Conservation (phyloP, 2,797 vertebrate species). For the Sebastes melanostomus region DNA sequence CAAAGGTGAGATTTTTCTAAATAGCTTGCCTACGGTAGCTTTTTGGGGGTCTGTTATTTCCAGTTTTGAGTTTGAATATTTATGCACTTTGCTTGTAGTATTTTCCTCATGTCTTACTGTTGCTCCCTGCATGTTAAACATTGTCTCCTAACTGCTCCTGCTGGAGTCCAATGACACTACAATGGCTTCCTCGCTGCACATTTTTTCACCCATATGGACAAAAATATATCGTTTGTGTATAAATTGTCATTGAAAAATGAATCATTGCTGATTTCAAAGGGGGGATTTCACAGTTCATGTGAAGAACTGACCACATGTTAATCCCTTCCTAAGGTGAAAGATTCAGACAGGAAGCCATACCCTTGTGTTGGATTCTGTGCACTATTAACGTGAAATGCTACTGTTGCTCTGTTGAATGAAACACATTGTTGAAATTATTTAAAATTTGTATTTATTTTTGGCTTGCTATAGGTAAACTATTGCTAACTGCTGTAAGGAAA, state of each 20-base stretch:
- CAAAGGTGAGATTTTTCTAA: slow-evolving; percentile 72
- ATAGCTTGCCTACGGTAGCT: slow-evolving; percentile 54
- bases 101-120: slow-evolving; percentile 65
- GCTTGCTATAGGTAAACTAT: slow-evolving; percentile 79
- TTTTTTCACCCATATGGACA: neutral
- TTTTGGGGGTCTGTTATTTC: slow-evolving; percentile 55
- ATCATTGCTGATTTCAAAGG: neutral
- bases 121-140: slow-evolving; percentile 69
- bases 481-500: slow-evolving; percentile 78
- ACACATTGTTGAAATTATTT: slow-evolving; percentile 79
- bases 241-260: slow-evolving; percentile 22
- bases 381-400: slow-evolving; percentile 72
- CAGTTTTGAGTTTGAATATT: slow-evolving; percentile 69
- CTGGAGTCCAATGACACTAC: slow-evolving; percentile 43
- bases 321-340: neutral
- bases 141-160: slow-evolving; percentile 66
- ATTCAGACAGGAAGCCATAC: slow-evolving; percentile 50
- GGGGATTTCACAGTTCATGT: too few species aligned
- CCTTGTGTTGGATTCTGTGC: slow-evolving; percentile 45
- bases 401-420: slow-evolving; percentile 74
- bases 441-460: slow-evolving; percentile 83
- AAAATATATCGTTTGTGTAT: neutral
- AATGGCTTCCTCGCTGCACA: slow-evolving; percentile 56
- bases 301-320: neutral
- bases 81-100: slow-evolving; percentile 74